Base-by-base conservation (phyloP, 1,140 invertebrate genomes). In the Papilio glaucus region DNA sequence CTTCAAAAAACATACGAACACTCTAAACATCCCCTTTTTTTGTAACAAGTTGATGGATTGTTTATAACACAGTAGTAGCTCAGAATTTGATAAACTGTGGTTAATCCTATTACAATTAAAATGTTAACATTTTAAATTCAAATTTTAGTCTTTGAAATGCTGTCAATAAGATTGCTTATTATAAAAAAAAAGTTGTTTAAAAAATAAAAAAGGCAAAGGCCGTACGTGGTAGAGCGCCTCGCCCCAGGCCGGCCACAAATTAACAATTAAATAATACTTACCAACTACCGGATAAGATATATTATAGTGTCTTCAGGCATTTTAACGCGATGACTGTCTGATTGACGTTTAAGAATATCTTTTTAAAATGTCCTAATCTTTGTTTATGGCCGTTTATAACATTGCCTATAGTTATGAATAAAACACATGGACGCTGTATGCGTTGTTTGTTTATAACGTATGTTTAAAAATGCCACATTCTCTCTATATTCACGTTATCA, bases 201-300 rank as follows among this genome's bases (percentile, higher is more conserved):
- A 74, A 77, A 76, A 72, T 61, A 77, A 73, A 75, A 37, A 73
- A 39, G 45, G 70, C 65, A 39, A 29, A 70, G 71, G 57, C 78
- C 78, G 75, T 76, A 74, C 78, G 79, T 57, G 83, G 75, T 80
- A 77, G 74, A 71, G 37, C 75, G 72, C 42, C 72, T 67, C 42
- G 79, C 84, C 79, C 65, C 71, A 71, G 82, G 87, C 84, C 75
- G 69, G 71, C 74, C 80, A 85, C 88, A 86, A 81, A 85, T 87
- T 82, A 85, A 90, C 86, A 91, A 93, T 93, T 91, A 93, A 91
- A 91, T 91, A 88, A 89, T 87, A 84, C 87, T 91, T 90, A 91
- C 80, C 60, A 83, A 87, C 89, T 93, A 91, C 89, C 83, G 89
- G 86, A 91, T 86, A 89, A 89, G 79, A 86, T 85, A 73, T 86